These are phyloP conservation scores for Monomorium pharaonis DNA, from an alignment of 1,140 invertebrate species.

Conservation along the genomic window DNA sequence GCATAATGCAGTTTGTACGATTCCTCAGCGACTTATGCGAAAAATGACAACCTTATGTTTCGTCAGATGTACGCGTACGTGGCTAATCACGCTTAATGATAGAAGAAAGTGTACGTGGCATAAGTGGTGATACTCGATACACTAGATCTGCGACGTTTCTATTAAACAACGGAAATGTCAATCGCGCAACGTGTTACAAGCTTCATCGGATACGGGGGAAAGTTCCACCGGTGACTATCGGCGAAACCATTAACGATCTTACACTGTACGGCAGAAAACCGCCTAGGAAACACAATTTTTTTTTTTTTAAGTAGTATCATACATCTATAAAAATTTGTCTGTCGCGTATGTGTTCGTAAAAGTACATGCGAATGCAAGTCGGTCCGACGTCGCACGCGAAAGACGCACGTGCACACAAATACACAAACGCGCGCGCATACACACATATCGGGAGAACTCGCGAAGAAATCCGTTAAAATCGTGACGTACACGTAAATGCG, in stretches of 20 bases:
- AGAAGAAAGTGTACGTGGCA: conserved; percentile 63
- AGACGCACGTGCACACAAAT: not conserved
- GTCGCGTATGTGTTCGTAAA: not conserved
- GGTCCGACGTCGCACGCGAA: not conserved
- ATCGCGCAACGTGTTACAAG: conserved; percentile 57
- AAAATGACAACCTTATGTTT: not conserved
- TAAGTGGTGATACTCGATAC: conserved; percentile 23
- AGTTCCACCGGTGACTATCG: conserved; percentile 48
- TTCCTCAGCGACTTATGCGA: not conserved
- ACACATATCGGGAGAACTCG: not conserved
- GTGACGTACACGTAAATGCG: conserved; percentile 21
- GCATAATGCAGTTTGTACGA: no score
- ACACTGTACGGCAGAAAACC: not conserved
- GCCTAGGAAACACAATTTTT: not conserved
- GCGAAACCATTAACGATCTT: conserved; percentile 8
- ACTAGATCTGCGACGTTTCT: conserved; percentile 44
- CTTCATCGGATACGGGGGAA: conserved; percentile 65
- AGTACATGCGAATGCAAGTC: not conserved
- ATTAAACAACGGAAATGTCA: conserved; percentile 72
- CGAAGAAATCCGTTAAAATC: conserved; percentile 39
- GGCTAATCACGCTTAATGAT: conserved; percentile 12
- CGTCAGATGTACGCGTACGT: not conserved
- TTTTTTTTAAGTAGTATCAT: not conserved
- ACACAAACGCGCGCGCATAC: not conserved
- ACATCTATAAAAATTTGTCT: not conserved